Evolutionary conservation across 2,113 vertebrate species (phyloP).

Genomic region (Passerina amoena): DNA sequence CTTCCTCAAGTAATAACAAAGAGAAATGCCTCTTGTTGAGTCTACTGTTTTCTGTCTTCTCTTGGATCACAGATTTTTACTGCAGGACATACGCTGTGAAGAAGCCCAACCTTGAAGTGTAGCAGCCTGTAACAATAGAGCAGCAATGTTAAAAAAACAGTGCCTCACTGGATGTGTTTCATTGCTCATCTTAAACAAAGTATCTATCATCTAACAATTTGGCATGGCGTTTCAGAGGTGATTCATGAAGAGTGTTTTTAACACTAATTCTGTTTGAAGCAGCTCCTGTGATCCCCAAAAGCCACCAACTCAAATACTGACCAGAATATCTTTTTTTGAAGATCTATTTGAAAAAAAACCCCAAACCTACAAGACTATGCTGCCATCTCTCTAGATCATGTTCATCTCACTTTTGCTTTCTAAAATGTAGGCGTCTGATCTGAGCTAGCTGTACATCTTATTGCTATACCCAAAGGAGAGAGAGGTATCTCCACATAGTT

Average conservation of each 20-base stretch:
- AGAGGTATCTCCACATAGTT: not conserved
- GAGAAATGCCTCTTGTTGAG: fast-evolving
- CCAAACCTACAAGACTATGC: not conserved
- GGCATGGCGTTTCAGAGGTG: not conserved
- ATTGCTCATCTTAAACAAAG: not conserved
- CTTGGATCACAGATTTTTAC: not conserved
- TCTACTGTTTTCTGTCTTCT: not conserved
- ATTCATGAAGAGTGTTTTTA: not conserved
- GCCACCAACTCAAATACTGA: not conserved
- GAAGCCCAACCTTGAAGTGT: not conserved
- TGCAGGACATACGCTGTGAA: fast-evolving
- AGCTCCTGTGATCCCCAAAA: not conserved
- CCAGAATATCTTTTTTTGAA: not conserved
- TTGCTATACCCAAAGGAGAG: not conserved
- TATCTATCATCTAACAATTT: not conserved
- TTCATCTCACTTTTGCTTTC: not conserved
- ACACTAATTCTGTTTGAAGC: not conserved
- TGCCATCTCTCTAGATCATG: not conserved
- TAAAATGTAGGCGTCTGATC: not conserved
- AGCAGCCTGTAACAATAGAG: not conserved
- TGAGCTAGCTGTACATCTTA: not conserved
- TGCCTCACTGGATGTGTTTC: not conserved
- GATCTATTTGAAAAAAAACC: not conserved
- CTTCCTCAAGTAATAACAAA: not conserved
- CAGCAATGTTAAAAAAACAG: not conserved